These are phyloP conservation scores for Hoplostethus atlanticus DNA, from an alignment of 2,797 vertebrate species.

Conservation along the genomic window DNA sequence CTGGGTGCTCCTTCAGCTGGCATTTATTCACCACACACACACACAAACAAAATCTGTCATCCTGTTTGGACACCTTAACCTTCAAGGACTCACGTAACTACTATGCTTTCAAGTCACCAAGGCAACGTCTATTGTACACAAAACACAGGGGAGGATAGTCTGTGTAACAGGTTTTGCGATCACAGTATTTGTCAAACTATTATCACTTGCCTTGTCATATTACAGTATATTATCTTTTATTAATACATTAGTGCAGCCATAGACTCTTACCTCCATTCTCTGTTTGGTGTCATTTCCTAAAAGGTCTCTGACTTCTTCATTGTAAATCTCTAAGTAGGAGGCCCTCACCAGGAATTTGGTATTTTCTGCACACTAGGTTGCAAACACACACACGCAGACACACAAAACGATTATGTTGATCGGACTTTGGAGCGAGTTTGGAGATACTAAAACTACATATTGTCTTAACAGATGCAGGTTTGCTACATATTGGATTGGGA, in stretches of 20 bases:
- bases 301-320: slow-evolving; percentile 90
- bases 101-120: slow-evolving; percentile 33
- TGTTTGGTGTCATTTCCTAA: slow-evolving; percentile 91
- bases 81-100: slow-evolving; percentile 16
- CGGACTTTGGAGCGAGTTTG: not conserved
- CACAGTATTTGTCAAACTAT: not conserved
- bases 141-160: not conserved
- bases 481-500: not conserved
- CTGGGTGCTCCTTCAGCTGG: slow-evolving; percentile 93
- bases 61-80: slow-evolving; percentile 40
- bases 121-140: slow-evolving; percentile 40
- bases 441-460: too few species aligned
- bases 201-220: slow-evolving; percentile 9
- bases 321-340: slow-evolving; percentile 94
- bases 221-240: slow-evolving; percentile 7
- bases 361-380: slow-evolving; percentile 90
- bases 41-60: slow-evolving; percentile 60
- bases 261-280: slow-evolving; percentile 88
- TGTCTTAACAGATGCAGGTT: not conserved
- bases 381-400: slow-evolving; percentile 38
- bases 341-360: slow-evolving; percentile 91
- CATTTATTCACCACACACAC: slow-evolving; percentile 22
- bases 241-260: slow-evolving; percentile 9
- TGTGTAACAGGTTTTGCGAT: slow-evolving; percentile 30
- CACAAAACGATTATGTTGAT: not conserved